These are phyloP conservation scores for Centropristis striata DNA, from an alignment of 2,113 vertebrate species.

Conservation along the genomic window DNA sequence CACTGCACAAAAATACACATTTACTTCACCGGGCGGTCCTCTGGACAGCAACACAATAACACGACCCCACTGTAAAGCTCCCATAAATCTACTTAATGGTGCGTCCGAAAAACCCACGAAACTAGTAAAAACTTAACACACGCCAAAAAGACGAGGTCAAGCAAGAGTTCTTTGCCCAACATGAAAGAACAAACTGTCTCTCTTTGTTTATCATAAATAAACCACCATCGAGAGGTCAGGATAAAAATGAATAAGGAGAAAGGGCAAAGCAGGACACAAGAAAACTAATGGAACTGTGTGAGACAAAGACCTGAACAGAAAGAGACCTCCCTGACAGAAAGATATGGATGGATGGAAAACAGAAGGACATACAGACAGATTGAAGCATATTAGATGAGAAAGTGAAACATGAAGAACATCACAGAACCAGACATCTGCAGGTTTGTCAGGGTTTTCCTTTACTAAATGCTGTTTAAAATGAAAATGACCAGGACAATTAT, in stretches of 20 bases:
- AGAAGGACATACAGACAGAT: background rate
- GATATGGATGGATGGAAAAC: background rate
- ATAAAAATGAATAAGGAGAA: background rate
- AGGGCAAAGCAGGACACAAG: conserved; percentile 14
- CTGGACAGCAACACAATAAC: conserved; percentile 64
- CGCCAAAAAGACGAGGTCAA: conserved; percentile 47
- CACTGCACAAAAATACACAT: conserved; percentile 70
- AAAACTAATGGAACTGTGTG: background rate
- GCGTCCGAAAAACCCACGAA: conserved; percentile 27
- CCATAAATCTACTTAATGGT: conserved; percentile 66
- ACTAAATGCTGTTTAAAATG: background rate
- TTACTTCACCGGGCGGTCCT: conserved; percentile 63
- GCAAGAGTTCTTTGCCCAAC: conserved; percentile 7
- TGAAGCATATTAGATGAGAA: background rate
- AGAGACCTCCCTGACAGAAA: conserved; percentile 2
- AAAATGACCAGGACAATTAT: background rate
- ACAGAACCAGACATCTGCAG: background rate
- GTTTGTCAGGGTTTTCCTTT: background rate
- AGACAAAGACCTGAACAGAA: background rate
- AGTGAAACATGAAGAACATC: background rate
- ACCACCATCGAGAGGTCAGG: conserved; percentile 28
- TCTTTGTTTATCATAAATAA: conserved; percentile 60
- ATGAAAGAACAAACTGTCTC: conserved; percentile 45
- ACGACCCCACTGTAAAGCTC: conserved; percentile 51
- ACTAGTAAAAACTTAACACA: conserved; percentile 23